Evolutionary conservation across 2,113 vertebrate genomes (phyloP).

Genomic region (Muscicapa adusta): DNA sequence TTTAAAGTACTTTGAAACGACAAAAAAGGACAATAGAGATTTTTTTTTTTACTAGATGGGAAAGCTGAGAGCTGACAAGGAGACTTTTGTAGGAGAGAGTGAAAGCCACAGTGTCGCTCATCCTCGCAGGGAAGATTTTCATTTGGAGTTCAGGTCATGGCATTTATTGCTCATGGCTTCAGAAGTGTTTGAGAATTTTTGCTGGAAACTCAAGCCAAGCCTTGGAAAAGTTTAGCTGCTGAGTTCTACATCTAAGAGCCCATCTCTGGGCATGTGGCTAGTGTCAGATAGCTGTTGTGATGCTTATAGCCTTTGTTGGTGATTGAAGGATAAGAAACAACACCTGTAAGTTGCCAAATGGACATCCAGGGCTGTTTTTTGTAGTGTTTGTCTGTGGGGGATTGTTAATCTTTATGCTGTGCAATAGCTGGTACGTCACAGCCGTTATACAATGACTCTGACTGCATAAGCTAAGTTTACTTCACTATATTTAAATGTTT

Average conservation of each 20-base stretch:
- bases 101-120: background rate
- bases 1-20: background rate
- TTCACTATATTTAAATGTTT: background rate
- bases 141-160: background rate
- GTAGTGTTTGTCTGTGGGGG: background rate
- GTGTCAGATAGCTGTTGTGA: background rate
- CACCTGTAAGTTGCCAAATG: background rate
- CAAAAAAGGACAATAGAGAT: background rate
- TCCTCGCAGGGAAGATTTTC: background rate
- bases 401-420: background rate
- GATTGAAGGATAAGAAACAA: background rate
- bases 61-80: background rate
- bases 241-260: background rate
- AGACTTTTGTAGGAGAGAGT: background rate
- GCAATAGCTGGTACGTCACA: rapidly evolving
- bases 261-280: background rate
- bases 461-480: background rate
- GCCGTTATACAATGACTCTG: background rate
- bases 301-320: background rate
- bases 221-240: background rate
- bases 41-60: background rate
- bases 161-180: background rate
- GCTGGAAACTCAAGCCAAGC: background rate
- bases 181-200: background rate
- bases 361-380: background rate